Evolutionary conservation across 1,140 invertebrate genomes (phyloP).

Genomic region (Bombus turneri): DNA sequence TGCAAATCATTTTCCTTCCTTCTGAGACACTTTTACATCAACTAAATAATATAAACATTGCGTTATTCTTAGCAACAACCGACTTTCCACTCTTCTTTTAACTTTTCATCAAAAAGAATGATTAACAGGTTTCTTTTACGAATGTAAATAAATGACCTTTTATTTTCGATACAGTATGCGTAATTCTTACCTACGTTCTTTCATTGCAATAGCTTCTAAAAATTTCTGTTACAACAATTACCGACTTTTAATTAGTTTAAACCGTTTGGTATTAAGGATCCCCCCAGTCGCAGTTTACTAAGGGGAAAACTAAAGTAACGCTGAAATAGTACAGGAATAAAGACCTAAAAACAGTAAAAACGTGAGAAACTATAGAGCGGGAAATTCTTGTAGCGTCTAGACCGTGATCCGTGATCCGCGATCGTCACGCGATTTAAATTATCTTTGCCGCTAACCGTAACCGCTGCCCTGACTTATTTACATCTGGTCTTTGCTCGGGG

Average conservation of each 20-base stretch:
- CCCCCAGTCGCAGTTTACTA: no score
- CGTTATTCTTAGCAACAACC: background rate
- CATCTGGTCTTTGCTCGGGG: background rate
- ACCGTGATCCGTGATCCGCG: no score
- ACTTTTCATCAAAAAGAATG: background rate
- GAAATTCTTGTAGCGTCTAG: slow-evolving; percentile 27
- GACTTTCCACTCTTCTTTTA: background rate
- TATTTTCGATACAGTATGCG: background rate
- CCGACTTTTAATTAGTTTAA: background rate
- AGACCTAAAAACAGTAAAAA: background rate
- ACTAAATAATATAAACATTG: background rate
- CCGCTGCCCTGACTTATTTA: background rate
- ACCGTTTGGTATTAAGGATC: background rate
- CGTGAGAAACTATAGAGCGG: background rate
- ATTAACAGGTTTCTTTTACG: background rate
- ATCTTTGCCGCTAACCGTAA: background rate
- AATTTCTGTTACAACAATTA: background rate
- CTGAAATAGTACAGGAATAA: background rate
- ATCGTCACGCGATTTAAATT: slow-evolving; percentile 24
- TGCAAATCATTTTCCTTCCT: slow-evolving; percentile 13
- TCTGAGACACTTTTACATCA: background rate
- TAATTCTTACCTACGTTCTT: background rate
- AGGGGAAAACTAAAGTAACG: background rate
- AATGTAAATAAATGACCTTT: background rate
- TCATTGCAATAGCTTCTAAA: background rate